A percentile compares a stretch with the other conserved stretches of the same genome.
Conservation (phyloP, 2,113 vertebrate genomes). For the human (Homo sapiens) region GRCh38 chr3:168411501-168412000, state of each 20-base stretch:
- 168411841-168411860: not conserved
- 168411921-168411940: not conserved
- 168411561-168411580: not conserved
- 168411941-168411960: not conserved
- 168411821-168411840: not conserved
- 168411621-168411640: not conserved
- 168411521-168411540: not conserved
- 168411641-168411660: not conserved
- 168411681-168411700: not conserved
- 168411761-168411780: not conserved
- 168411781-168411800: not conserved
- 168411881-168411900: not conserved
- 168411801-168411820: not conserved
- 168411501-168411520: not conserved
- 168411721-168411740: not conserved
- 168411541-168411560: not conserved
- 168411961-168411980: not conserved
- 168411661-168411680: not conserved
- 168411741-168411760: not conserved
- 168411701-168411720: not conserved
- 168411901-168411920: not conserved
- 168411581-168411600: not conserved
- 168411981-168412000: not conserved
- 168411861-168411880: not conserved
- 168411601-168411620: not conserved